Conservation (phyloP, 2,113 vertebrate genomes). For the Psilopogon haemacephalus region DNA sequence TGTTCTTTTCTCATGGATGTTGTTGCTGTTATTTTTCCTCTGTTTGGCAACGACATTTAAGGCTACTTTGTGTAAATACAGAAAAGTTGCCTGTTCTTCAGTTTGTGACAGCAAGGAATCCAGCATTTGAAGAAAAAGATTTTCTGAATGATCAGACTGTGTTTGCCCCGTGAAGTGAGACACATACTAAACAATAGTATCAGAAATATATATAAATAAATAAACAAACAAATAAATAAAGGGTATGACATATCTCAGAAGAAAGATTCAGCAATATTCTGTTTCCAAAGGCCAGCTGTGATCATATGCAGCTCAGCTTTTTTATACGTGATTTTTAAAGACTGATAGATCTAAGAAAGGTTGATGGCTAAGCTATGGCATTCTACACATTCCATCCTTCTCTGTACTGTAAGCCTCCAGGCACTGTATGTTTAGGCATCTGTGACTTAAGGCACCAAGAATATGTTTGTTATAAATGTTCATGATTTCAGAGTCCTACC, state of each 20-base stretch:
- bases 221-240: neutral
- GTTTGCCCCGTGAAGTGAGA: neutral
- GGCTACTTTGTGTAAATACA: neutral
- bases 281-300: neutral
- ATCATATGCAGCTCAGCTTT: neutral
- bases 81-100: neutral
- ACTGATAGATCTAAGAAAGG: neutral
- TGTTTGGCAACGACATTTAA: neutral
- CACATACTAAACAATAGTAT: neutral
- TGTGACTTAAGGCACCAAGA: neutral
- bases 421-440: neutral
- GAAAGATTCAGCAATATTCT: neutral
- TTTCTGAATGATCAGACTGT: neutral
- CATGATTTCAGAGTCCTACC: neutral
- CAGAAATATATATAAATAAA: neutral
- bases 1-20: neutral
- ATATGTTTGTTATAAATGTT: neutral
- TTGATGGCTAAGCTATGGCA: neutral
- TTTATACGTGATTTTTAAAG: neutral
- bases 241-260: neutral
- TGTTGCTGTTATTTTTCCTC: neutral
- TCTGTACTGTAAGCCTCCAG: neutral
- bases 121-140: neutral
- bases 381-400: neutral
- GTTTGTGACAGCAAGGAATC: neutral